A percentile compares a stretch with the other conserved stretches of the same genome.
These are phyloP conservation scores for Pterobdella sp. DNA, from an alignment of 2,888 invertebrate species.

Conservation along the genomic window DNA sequence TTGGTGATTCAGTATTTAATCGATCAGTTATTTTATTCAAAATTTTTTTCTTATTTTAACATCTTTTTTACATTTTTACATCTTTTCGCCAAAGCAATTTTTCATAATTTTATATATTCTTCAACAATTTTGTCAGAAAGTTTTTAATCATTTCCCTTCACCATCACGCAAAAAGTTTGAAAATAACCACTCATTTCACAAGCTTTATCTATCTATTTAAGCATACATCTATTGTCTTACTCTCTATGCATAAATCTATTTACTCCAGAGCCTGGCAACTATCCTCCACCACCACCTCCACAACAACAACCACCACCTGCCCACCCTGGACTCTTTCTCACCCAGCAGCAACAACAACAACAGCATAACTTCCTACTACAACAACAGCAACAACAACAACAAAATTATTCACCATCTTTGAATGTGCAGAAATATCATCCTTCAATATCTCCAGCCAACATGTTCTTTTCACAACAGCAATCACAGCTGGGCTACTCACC, in stretches of 20 bases:
- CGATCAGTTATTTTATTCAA: too few species aligned
- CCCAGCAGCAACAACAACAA: slow-evolving; percentile 16
- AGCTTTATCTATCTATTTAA: too few species aligned
- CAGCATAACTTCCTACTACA: neutral
- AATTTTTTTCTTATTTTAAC: too few species aligned
- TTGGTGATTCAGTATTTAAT: too few species aligned
- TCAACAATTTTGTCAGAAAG: too few species aligned
- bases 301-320: slow-evolving; percentile 7
- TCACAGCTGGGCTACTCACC: neutral
- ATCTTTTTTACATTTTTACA: too few species aligned
- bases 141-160: too few species aligned
- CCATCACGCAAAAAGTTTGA: too few species aligned
- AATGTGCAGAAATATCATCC: slow-evolving; percentile 3
- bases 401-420: slow-evolving; percentile 18
- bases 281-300: neutral
- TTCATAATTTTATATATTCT: too few species aligned
- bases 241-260: neutral
- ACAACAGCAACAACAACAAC: slow-evolving; percentile 19
- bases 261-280: slow-evolving; percentile 16
- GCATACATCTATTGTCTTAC: too few species aligned
- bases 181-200: too few species aligned
- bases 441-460: slow-evolving; percentile 3
- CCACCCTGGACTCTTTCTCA: neutral
- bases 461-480: neutral
- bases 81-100: too few species aligned